Base-by-base conservation (phyloP, 2,113 vertebrate genomes). In the Esox niger region DNA sequence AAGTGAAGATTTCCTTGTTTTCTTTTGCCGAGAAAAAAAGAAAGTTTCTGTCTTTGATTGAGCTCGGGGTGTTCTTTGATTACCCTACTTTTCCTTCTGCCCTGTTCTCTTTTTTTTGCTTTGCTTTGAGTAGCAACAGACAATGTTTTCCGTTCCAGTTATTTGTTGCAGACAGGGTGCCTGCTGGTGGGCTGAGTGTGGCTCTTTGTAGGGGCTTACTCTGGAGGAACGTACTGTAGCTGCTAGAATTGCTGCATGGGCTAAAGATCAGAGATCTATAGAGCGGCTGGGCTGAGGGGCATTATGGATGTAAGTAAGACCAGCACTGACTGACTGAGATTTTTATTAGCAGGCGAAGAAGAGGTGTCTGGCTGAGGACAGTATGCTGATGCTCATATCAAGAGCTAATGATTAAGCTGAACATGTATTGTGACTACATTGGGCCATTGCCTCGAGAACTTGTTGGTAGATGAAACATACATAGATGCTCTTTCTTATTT, bases 1-100 rank as follows among this genome's bases (percentile, higher is more conserved):
- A 94, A 96, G 90, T 91, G 91, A 92, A 93, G 91, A 93, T 94
- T 95, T 95, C 92, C 93, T 95, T 80, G 56, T 86, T 84, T 84
- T 79, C 79, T 84, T 81, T 70, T 78, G 64, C 17, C 75, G 54
- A 46, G 62, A 69, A 70, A 76, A 76, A 70, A 64, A 64, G 56
- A 49, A 80, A 78, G 75, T 62, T 83, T 75, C 77, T 63, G 80
- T 86, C 78, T 80, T 74, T 83, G 79, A 82, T 88, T 80, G 86
- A 85, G 83, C 77, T 86, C 32, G 62, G 76, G 80, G 78, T 82
- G 77, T 85, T 86, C 82, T 79, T 73, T 78, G 69, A 83, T 79
- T 79, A 69, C 81, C 58, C 81, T 68, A 64, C 70, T 83, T 75
- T 62, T 73, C 63, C 56, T 78, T 23, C 26, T 38, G 46, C 70